phyloP scores from a whole-genome alignment of 2,797 vertebrate species.

The Tapirus indicus region DNA sequence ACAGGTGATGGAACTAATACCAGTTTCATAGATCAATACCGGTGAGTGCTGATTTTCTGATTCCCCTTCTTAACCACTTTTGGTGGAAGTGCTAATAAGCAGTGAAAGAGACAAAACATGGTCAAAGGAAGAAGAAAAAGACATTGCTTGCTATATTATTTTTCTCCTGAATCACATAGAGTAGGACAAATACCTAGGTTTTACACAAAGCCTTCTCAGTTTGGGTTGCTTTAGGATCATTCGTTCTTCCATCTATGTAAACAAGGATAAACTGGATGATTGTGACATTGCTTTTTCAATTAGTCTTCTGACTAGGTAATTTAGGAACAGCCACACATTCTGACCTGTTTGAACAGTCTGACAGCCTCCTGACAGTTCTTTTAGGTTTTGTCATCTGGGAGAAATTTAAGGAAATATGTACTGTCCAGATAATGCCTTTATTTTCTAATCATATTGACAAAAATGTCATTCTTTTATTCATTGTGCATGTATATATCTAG shows the following conservation, averaged over 20 bases:
- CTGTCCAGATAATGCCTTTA: not conserved
- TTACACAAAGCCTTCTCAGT: not conserved
- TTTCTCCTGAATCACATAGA: not conserved
- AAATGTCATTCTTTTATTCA: not conserved
- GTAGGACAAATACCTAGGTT: not conserved
- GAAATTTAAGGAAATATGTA: not conserved
- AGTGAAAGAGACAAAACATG: not conserved
- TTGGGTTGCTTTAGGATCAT: not conserved
- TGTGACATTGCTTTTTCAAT: not conserved
- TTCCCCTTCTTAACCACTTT: slow-evolving; percentile 5
- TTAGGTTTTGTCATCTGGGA: not conserved
- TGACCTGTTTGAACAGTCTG: not conserved
- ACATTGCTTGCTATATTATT: not conserved
- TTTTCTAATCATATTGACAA: not conserved
- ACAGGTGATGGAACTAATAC: not conserved
- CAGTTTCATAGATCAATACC: slow-evolving; percentile 42
- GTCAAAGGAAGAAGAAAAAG: not conserved
- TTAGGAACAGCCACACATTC: not conserved
- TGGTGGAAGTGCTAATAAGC: slow-evolving; percentile 41
- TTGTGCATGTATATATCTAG: not conserved
- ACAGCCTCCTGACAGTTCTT: not conserved
- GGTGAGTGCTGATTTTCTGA: slow-evolving; percentile 32
- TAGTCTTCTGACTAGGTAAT: not conserved
- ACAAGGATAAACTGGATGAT: not conserved
- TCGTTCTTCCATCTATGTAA: not conserved